Evolutionary conservation across 2,888 invertebrate genomes (phyloP).

Genomic region (Ferrisia virgata): DNA sequence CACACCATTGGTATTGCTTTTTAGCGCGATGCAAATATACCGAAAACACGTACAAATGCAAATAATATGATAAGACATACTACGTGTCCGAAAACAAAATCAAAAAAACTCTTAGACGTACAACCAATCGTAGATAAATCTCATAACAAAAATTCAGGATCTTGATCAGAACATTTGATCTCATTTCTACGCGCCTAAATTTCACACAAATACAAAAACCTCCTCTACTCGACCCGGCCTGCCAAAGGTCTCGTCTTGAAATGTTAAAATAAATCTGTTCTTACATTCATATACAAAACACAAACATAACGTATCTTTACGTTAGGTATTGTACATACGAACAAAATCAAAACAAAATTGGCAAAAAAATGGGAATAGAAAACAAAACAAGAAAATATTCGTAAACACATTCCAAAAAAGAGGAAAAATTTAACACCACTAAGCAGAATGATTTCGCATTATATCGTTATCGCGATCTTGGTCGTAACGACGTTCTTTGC

Average conservation of each 20-base stretch:
- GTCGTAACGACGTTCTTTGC: not conserved
- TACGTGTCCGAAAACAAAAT: not conserved
- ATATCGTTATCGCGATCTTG: not conserved
- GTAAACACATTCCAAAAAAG: not conserved
- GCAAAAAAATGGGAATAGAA: not conserved
- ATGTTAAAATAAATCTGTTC: not conserved
- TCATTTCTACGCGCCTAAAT: not conserved
- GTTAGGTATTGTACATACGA: not conserved
- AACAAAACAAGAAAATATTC: not conserved
- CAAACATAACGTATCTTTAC: not conserved
- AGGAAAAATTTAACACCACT: slow-evolving; percentile 12
- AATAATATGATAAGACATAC: not conserved
- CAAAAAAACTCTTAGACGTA: not conserved
- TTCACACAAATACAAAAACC: not conserved
- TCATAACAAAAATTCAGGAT: not conserved
- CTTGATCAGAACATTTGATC: not conserved
- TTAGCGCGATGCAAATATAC: not conserved
- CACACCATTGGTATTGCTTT: slow-evolving; percentile 22
- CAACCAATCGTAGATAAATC: not conserved
- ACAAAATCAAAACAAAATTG: not conserved
- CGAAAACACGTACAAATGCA: not conserved
- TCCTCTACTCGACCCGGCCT: not conserved
- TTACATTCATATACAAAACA: not conserved
- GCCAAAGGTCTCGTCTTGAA: not conserved
- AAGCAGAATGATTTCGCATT: not conserved